These are phyloP conservation scores for Anguilla japonica DNA, from an alignment of 2,113 vertebrate genomes.

Conservation along the genomic window DNA sequence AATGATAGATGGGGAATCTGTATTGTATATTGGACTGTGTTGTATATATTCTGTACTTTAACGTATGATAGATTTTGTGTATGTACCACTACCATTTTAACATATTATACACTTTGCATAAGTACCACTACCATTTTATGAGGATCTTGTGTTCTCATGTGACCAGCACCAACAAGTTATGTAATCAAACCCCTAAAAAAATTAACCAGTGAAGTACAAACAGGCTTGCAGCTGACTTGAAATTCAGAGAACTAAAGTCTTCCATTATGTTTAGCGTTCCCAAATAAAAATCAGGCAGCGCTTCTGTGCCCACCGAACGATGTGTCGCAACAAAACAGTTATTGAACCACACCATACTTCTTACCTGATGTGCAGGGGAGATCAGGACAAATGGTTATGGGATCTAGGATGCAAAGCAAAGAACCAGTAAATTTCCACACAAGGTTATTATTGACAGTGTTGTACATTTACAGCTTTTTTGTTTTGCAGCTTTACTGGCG, in stretches of 20 bases:
- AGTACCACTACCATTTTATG: too few species aligned
- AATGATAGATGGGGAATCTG: not conserved
- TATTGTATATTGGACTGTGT: too few species aligned
- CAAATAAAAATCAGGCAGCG: too few species aligned
- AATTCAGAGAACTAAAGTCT: too few species aligned
- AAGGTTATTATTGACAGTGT: not conserved
- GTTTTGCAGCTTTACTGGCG: not conserved
- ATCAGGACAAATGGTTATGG: constrained; percentile 87
- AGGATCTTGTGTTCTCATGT: not conserved
- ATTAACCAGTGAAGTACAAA: not conserved
- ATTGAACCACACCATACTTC: not conserved
- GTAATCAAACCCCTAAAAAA: not conserved
- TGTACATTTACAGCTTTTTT: not conserved
- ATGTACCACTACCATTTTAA: too few species aligned
- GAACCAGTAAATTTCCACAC: too few species aligned
- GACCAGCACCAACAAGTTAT: not conserved
- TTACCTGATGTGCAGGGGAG: constrained; percentile 97
- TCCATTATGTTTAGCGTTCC: too few species aligned
- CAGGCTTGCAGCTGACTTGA: not conserved
- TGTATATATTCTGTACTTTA: too few species aligned
- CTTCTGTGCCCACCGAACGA: too few species aligned
- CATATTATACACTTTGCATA: too few species aligned
- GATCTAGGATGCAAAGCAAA: constrained; percentile 75
- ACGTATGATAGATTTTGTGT: too few species aligned
- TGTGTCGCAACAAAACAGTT: not conserved